phyloP scores from a whole-genome alignment of 2,888 invertebrate species.

The Blomia tropicalis region DNA sequence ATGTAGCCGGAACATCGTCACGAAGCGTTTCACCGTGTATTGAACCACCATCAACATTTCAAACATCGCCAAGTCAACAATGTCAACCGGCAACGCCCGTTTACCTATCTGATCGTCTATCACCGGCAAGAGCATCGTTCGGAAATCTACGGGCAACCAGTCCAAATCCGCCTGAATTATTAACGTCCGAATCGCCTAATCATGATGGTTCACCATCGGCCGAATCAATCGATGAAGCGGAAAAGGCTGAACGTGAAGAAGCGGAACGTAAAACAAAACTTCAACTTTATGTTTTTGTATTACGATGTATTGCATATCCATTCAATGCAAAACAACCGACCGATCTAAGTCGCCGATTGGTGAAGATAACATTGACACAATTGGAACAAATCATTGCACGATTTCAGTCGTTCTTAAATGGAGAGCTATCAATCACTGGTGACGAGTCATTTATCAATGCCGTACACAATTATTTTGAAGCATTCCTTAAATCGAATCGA shows the following conservation, averaged over 20 bases:
- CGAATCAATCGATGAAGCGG: constrained; percentile 39
- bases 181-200: neutral
- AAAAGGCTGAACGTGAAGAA: constrained; percentile 85
- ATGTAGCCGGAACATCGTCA: constrained; percentile 29
- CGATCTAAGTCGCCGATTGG: constrained; percentile 87
- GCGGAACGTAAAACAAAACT: constrained; percentile 84
- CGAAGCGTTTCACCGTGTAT: constrained; percentile 7
- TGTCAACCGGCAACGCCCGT: neutral
- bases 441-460: constrained; percentile 98
- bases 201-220: neutral
- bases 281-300: constrained; percentile 94
- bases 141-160: neutral
- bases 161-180: constrained; percentile 10
- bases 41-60: neutral
- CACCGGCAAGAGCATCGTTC: constrained; percentile 7
- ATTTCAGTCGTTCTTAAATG: constrained; percentile 88
- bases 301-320: constrained; percentile 91
- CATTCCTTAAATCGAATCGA: constrained; percentile 84
- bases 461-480: constrained; percentile 56
- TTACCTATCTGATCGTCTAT: constrained; percentile 10
- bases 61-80: too few species aligned
- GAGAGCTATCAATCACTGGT: constrained; percentile 93
- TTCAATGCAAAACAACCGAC: constrained; percentile 99
- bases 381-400: constrained; percentile 79
- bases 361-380: constrained; percentile 89